Evolutionary conservation across 1,140 invertebrate genomes (phyloP), one percentile per base, ranked within the genome.

Genomic region (Sycobia sp.): DNA sequence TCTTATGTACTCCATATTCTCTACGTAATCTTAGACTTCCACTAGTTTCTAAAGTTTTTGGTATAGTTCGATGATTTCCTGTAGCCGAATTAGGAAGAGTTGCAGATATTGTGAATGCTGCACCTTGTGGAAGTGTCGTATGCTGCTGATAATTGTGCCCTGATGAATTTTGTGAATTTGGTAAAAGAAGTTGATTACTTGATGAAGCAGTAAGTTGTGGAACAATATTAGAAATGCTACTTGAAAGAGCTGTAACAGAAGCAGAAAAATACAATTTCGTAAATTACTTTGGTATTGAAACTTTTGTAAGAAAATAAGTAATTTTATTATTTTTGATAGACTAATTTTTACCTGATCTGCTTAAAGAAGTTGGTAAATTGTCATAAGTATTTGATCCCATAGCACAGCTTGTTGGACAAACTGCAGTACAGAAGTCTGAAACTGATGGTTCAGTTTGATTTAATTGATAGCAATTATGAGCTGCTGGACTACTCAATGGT

Each of bases 41-140:
- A 57, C 76, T 81, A 3, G 79, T 81, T 1, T 77, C 77, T 22
- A 82, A 50, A 49, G 75, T 83, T 39, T 82, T 75, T 20, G 83
- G 83, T 38, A 85, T 84, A 2, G 83, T 84, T 18, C 83, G 76
- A 67, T 84, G 83, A 1, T 73, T 69, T 5, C 70, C 70, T 13
- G 73, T 62, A 39, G 59, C 72, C 0, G 79, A 72, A 69, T 74
- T 80, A 5, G 76, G 72, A 46, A 80, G 55, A n/a, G 72, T 78
- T 1, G 79, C 71, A 7, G 79, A 81, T 71, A 81, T 81, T 4
- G 79, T 81, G 36, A 79, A 81, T 1, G 79, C 77, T 18, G 73
- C 76, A 18, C 69, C 72, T 62, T 75, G 74, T n/a, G 78, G 74
- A 32, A 80, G 67, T 1, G 76, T 74, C 4, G 78, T 77, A 36